Percentiles rank a stretch among this genome's conserved stretches.
Conservation (phyloP, 2,113 vertebrate genomes). For the Sebastes fasciatus region DNA sequence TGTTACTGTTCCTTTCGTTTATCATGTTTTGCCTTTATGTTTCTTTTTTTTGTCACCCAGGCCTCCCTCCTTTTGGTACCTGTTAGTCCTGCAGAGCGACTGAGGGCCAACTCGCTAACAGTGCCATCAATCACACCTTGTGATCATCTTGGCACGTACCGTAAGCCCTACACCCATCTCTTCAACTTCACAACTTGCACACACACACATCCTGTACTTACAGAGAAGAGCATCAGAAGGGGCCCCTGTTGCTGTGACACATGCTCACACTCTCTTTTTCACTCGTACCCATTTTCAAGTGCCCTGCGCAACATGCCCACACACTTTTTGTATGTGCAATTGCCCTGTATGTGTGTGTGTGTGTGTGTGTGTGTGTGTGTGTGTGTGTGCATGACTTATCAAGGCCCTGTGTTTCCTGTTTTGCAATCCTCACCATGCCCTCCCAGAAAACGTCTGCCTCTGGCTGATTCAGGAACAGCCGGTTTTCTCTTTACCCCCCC, state of each 20-base stretch:
- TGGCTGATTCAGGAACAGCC: conserved; percentile 64
- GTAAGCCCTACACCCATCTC: conserved; percentile 4
- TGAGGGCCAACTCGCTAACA: neutral
- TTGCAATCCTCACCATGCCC: conserved; percentile 72
- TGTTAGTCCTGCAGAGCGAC: conserved; percentile 40
- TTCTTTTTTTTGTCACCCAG: neutral
- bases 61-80: conserved; percentile 18
- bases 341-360: conserved; percentile 11
- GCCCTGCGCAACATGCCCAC: conserved; percentile 40
- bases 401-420: conserved; percentile 81
- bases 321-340: conserved; percentile 35
- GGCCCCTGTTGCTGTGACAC: conserved; percentile 34
- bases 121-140: conserved; percentile 10
- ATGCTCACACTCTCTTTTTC: conserved; percentile 26
- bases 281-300: conserved; percentile 40
- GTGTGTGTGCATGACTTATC: conserved; percentile 59
- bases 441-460: conserved; percentile 67
- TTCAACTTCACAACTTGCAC: conserved; percentile 30
- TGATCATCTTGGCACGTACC: conserved; percentile 15
- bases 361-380: conserved; percentile 4
- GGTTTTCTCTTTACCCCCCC: conserved; percentile 45
- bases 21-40: neutral
- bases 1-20: conserved; percentile 32
- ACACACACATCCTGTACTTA: conserved; percentile 48
- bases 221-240: conserved; percentile 40